phyloP scores from a whole-genome alignment of 2,797 vertebrate genomes.

The Halcyon leucocephala region DNA sequence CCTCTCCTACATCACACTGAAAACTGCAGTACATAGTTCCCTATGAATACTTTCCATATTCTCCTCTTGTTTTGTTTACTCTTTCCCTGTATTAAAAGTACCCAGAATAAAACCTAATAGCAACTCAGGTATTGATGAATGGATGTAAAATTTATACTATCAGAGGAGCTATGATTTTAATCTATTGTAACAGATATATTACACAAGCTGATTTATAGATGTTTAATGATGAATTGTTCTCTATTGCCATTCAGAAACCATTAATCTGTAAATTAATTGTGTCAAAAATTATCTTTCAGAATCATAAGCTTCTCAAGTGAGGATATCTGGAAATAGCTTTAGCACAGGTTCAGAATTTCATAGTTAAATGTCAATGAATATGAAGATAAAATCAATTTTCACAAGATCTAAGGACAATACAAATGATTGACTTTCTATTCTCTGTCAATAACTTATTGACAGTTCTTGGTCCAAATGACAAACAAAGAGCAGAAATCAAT shows the following conservation, averaged over 20 bases:
- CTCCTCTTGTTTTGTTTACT: background rate
- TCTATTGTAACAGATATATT: background rate
- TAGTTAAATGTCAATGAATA: slow-evolving; percentile 10
- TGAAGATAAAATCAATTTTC: slow-evolving; percentile 46
- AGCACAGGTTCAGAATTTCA: background rate
- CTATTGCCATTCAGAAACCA: background rate
- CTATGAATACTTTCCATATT: background rate
- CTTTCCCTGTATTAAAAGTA: background rate
- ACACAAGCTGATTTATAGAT: background rate
- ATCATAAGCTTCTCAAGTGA: background rate
- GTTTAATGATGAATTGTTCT: background rate
- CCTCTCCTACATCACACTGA: background rate
- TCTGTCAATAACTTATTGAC: slow-evolving; percentile 67
- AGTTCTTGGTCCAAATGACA: slow-evolving; percentile 29
- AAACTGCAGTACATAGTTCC: background rate
- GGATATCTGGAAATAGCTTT: background rate
- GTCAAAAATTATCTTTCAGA: background rate
- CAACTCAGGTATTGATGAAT: background rate
- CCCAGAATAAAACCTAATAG: background rate
- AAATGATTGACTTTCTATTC: slow-evolving; percentile 55
- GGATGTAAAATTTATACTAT: background rate
- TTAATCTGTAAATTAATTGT: slow-evolving; percentile 3
- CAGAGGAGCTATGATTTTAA: background rate
- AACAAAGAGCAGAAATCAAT: slow-evolving; percentile 56
- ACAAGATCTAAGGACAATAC: slow-evolving; percentile 28